phyloP scores from a whole-genome alignment of 2,797 vertebrate species.

The Rachycentron canadum region DNA sequence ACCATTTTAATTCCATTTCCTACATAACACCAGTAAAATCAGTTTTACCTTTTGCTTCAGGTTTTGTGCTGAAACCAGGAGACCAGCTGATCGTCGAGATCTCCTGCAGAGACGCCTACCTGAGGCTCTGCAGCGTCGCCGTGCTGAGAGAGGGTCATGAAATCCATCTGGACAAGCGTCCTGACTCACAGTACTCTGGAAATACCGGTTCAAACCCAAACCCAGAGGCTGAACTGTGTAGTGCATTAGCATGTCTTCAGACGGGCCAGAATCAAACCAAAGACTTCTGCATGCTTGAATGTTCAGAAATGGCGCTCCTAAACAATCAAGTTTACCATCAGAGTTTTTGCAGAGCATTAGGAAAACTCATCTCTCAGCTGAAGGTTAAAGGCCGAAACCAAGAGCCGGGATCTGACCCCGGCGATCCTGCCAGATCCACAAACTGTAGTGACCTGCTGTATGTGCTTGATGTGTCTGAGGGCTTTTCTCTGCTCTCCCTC shows the following conservation, averaged over 20 bases:
- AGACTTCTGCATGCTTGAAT: slow-evolving; percentile 89
- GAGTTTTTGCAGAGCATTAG: slow-evolving; percentile 88
- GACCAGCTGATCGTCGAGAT: slow-evolving; percentile 91
- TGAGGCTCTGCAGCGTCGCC: slow-evolving; percentile 90
- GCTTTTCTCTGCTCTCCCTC: slow-evolving; percentile 94
- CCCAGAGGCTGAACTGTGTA: slow-evolving; percentile 93
- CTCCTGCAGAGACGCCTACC: slow-evolving; percentile 92
- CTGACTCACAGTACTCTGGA: neutral
- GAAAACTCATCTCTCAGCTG: slow-evolving; percentile 87
- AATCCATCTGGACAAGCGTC: slow-evolving; percentile 65
- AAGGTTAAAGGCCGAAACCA: slow-evolving; percentile 59
- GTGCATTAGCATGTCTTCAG: slow-evolving; percentile 92
- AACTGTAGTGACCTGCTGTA: slow-evolving; percentile 84
- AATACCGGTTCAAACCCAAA: slow-evolving; percentile 59
- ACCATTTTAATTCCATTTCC: neutral
- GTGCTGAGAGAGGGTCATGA: slow-evolving; percentile 77
- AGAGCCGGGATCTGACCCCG: slow-evolving; percentile 45
- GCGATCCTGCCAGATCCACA: slow-evolving; percentile 7
- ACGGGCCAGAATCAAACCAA: slow-evolving; percentile 79
- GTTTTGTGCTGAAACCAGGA: slow-evolving; percentile 86
- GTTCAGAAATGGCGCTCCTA: slow-evolving; percentile 93
- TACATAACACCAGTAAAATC: neutral
- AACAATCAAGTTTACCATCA: slow-evolving; percentile 91
- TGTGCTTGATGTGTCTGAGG: slow-evolving; percentile 95
- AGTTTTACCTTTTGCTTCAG: slow-evolving; percentile 61